A percentile compares a stretch with the other conserved stretches of the same genome.
These are phyloP conservation scores for Vicugna pacos DNA, from an alignment of 2,113 vertebrate genomes.

Conservation along the genomic window DNA sequence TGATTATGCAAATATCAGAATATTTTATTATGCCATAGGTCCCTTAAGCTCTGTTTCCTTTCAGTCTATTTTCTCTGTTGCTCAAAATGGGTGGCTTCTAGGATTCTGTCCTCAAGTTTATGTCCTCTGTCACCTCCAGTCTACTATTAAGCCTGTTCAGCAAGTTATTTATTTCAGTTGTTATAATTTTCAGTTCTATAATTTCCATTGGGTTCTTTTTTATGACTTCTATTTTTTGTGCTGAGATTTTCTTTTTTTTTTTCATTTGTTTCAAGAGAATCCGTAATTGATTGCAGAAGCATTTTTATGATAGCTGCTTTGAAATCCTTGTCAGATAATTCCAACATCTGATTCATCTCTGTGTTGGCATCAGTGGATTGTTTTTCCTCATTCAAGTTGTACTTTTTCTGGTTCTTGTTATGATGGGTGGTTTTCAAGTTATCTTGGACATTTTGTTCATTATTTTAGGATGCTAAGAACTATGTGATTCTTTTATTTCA, in stretches of 20 bases:
- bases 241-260: constrained; percentile 58
- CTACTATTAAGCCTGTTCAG: constrained; percentile 44
- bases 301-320: constrained; percentile 64
- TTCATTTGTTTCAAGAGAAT: constrained; percentile 63
- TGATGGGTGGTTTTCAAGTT: constrained; percentile 42
- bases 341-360: constrained; percentile 59
- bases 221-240: constrained; percentile 15
- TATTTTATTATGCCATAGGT: constrained; percentile 3
- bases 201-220: constrained; percentile 59
- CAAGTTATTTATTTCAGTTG: constrained; percentile 48
- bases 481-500: constrained; percentile 29
- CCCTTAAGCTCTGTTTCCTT: background rate
- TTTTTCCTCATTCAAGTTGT: constrained; percentile 57
- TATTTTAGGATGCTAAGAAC: constrained; percentile 23
- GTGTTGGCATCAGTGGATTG: constrained; percentile 25
- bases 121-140: constrained; percentile 19
- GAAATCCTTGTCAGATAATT: constrained; percentile 62
- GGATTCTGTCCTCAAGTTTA: constrained; percentile 48
- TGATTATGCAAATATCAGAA: background rate
- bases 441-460: constrained; percentile 36
- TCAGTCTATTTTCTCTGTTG: constrained; percentile 4
- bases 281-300: constrained; percentile 70
- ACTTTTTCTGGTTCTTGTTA: constrained; percentile 61
- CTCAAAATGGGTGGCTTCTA: constrained; percentile 12
- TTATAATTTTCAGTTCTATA: constrained; percentile 50